A percentile compares a stretch with the other conserved stretches of the same genome.
phyloP scores from a whole-genome alignment of 2,888 invertebrate genomes.

The Horisme vitalbata region DNA sequence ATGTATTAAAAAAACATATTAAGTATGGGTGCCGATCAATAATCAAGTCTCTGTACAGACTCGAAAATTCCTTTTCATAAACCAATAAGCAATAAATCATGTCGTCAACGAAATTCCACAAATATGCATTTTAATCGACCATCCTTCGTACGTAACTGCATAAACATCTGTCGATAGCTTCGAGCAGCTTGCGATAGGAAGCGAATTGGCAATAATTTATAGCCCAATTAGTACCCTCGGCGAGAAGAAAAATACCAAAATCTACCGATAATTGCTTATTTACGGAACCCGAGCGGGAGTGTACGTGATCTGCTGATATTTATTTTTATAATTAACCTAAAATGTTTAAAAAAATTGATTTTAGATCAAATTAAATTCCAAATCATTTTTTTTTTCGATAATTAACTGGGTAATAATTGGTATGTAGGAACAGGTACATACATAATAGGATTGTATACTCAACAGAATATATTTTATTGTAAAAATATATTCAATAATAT shows the following conservation, averaged over 20 bases:
- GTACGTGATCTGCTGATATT: slow-evolving; percentile 7
- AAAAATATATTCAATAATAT: too few relatives aligned
- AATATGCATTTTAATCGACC: slow-evolving; percentile 28
- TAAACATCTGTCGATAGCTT: slow-evolving; percentile 44
- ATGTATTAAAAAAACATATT: too few relatives aligned
- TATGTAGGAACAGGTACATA: too few relatives aligned
- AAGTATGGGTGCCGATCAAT: neutral
- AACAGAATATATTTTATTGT: too few relatives aligned
- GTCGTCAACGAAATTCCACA: slow-evolving; percentile 12
- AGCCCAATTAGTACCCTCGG: slow-evolving; percentile 58
- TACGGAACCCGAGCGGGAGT: slow-evolving; percentile 37
- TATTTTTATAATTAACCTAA: neutral
- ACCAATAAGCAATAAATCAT: slow-evolving; percentile 20
- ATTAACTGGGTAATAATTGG: too few relatives aligned
- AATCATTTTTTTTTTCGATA: too few relatives aligned
- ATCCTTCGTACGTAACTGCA: slow-evolving; percentile 22
- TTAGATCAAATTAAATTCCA: neutral
- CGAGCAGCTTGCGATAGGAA: slow-evolving; percentile 46
- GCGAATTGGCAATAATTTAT: slow-evolving; percentile 62
- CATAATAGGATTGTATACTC: too few relatives aligned
- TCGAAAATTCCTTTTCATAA: slow-evolving; percentile 6
- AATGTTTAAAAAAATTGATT: neutral
- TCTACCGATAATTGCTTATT: slow-evolving; percentile 66
- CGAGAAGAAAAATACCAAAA: slow-evolving; percentile 53
- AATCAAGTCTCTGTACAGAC: slow-evolving; percentile 6